Conservation (phyloP, 2,113 vertebrate species). For the Oreochromis aureus region DNA sequence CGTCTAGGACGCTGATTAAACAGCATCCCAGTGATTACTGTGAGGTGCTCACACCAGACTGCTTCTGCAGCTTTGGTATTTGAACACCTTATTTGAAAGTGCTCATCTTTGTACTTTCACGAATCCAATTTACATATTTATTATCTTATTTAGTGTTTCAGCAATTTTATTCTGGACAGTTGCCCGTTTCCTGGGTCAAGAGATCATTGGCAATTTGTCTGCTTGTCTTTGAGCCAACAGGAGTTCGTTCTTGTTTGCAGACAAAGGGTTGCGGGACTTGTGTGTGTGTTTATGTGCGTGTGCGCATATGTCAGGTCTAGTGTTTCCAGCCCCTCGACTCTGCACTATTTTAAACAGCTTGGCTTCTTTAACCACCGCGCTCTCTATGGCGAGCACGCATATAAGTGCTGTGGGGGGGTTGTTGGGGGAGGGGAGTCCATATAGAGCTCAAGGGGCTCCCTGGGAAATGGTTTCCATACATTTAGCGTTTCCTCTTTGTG, state of each 20-base stretch:
- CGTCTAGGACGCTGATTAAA: background rate
- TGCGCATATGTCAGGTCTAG: background rate
- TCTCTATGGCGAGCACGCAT: slow-evolving; percentile 10
- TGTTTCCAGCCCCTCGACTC: background rate
- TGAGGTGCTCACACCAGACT: background rate
- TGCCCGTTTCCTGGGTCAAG: slow-evolving; percentile 27
- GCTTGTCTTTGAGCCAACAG: slow-evolving; percentile 37
- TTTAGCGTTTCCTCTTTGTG: slow-evolving; percentile 74
- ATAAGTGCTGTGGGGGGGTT: background rate
- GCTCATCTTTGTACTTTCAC: background rate
- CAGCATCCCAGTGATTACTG: background rate
- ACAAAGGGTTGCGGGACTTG: background rate
- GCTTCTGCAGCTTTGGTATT: background rate
- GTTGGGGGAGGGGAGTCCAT: background rate
- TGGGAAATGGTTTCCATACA: slow-evolving; percentile 61
- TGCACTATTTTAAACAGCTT: slow-evolving; percentile 28
- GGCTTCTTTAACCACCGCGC: background rate
- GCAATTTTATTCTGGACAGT: slow-evolving; percentile 15
- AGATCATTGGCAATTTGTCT: slow-evolving; percentile 52
- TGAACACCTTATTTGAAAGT: background rate
- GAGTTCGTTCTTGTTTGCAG: slow-evolving; percentile 7
- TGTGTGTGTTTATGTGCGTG: background rate
- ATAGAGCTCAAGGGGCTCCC: slow-evolving; percentile 53
- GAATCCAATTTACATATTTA: background rate
- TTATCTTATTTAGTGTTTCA: slow-evolving; percentile 1